These are phyloP conservation scores for Sebastes matsubarae DNA, from an alignment of 2,797 vertebrate species.

Conservation along the genomic window DNA sequence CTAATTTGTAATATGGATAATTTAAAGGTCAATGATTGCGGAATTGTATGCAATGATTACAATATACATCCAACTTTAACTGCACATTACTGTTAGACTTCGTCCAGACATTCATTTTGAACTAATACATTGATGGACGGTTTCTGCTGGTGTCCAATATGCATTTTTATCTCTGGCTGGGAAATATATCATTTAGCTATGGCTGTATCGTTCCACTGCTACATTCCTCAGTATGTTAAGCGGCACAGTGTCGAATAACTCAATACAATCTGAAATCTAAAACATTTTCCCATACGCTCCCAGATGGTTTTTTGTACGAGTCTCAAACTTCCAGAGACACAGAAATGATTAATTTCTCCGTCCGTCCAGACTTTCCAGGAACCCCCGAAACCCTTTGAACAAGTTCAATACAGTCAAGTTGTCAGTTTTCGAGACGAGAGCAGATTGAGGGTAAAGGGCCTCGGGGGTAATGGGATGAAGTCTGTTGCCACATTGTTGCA, in stretches of 20 bases:
- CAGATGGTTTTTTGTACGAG: slow-evolving; percentile 3
- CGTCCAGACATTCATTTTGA: background rate
- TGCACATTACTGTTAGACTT: background rate
- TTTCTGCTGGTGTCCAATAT: background rate
- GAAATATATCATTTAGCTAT: background rate
- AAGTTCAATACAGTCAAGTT: slow-evolving; percentile 64
- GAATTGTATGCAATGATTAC: background rate
- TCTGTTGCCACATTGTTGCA: slow-evolving; percentile 79
- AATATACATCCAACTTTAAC: background rate
- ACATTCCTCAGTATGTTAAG: slow-evolving; percentile 2
- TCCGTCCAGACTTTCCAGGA: slow-evolving; percentile 51
- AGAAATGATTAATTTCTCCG: slow-evolving; percentile 57
- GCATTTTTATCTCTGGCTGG: background rate
- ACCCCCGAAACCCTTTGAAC: slow-evolving; percentile 63
- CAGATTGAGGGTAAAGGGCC: slow-evolving; percentile 74
- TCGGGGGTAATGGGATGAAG: slow-evolving; percentile 69
- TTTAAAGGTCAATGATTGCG: slow-evolving; percentile 6
- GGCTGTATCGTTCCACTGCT: background rate
- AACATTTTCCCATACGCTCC: background rate
- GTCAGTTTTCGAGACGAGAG: slow-evolving; percentile 68
- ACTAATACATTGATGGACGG: background rate
- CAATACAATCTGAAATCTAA: background rate
- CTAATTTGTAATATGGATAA: background rate
- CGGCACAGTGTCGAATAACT: background rate
- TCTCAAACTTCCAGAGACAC: slow-evolving; percentile 46